phyloP scores from a whole-genome alignment of 2,797 vertebrate species.

The Pantherophis alleghaniensis region DNA sequence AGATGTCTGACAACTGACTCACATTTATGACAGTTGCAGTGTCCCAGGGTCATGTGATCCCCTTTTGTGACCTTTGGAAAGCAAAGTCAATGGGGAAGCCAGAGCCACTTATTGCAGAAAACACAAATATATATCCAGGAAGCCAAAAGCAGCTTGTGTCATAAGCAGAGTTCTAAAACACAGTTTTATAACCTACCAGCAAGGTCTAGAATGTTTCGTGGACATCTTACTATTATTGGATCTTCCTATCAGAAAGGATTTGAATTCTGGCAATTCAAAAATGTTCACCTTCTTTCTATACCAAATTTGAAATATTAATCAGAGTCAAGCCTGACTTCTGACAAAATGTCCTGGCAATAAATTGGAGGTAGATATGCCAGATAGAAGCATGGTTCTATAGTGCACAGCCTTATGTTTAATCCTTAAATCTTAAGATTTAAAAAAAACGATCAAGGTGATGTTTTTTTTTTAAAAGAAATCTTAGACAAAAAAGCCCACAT shows the following conservation, averaged over 20 bases:
- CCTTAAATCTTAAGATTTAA: background rate
- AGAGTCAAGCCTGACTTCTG: constrained; percentile 6
- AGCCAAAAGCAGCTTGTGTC: constrained; percentile 28
- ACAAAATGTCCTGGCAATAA: constrained; percentile 20
- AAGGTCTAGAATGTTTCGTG: constrained; percentile 28
- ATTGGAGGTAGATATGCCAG: background rate
- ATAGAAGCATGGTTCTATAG: background rate
- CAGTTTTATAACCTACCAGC: constrained; percentile 34
- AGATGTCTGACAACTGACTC: too few relatives aligned
- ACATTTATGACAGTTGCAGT: too few relatives aligned
- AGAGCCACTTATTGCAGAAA: background rate
- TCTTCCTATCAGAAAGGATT: constrained; percentile 34
- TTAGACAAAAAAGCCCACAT: constrained; percentile 5
- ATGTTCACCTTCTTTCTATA: constrained; percentile 3
- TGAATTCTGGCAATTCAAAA: constrained; percentile 25
- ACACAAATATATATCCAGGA: constrained; percentile 36
- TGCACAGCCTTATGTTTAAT: background rate
- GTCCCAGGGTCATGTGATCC: too few relatives aligned
- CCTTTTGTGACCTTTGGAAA: too few relatives aligned
- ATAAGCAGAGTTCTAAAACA: constrained; percentile 25
- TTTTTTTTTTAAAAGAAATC: constrained; percentile 4
- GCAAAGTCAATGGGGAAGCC: too few relatives aligned
- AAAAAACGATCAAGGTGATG: background rate
- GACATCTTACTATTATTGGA: constrained; percentile 24
- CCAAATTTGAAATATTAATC: constrained; percentile 21